Conservation (phyloP, 2,888 invertebrate genomes). For the Drosophila anomelani region DNA sequence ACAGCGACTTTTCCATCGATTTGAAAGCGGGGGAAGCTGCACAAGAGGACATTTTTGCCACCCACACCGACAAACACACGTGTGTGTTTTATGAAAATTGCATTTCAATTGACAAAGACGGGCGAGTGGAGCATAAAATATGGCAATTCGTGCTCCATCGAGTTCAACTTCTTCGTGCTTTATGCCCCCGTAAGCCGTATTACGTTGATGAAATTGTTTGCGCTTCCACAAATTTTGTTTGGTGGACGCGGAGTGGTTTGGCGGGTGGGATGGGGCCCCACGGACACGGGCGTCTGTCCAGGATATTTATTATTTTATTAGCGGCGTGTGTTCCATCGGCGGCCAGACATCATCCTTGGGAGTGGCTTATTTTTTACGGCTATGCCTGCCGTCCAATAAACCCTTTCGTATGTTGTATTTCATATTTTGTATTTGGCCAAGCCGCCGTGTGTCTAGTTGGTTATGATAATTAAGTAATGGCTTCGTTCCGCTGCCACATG, state of each 20-base stretch:
- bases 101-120: conserved; percentile 75
- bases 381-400: conserved; percentile 32
- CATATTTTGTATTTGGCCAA: conserved; percentile 60
- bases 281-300: conserved; percentile 29
- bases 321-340: conserved; percentile 68
- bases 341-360: conserved; percentile 48
- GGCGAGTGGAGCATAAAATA: conserved; percentile 73
- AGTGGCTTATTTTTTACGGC: conserved; percentile 71
- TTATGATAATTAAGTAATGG: conserved; percentile 82
- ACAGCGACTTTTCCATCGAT: conserved; percentile 61
- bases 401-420: conserved; percentile 40
- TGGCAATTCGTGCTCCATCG: conserved; percentile 67
- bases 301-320: conserved; percentile 81
- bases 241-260: conserved; percentile 13
- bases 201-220: conserved; percentile 78
- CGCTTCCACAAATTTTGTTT: conserved; percentile 71
- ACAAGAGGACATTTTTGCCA: conserved; percentile 44
- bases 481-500: conserved; percentile 57
- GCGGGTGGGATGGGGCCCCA: conserved; percentile 18
- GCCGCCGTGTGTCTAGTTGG: conserved; percentile 50
- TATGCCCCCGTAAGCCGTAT: conserved; percentile 50
- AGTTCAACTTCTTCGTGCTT: conserved; percentile 63
- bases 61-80: conserved; percentile 43
- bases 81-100: conserved; percentile 80
- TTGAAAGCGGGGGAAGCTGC: conserved; percentile 42